Evolutionary conservation across 2,888 invertebrate genomes (phyloP), one percentile per base, ranked within the genome.

Genomic region (Cantharis rufa): DNA sequence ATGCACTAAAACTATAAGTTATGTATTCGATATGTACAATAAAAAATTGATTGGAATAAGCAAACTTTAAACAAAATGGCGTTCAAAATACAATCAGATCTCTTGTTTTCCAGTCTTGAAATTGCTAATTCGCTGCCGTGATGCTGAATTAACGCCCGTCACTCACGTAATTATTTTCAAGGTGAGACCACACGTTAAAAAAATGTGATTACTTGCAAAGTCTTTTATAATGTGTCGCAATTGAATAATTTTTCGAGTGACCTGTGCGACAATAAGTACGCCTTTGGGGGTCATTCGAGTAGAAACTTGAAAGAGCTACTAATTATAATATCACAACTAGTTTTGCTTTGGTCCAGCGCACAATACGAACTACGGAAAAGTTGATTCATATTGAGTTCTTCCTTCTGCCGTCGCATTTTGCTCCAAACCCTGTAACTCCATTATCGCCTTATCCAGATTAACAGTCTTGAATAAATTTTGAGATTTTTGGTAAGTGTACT

Each of bases 361-460:
- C 48, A 48, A 48, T 48, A 48, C 48, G 48, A 48, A 21, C 72
- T 76, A 77, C 28, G 77, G 75, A 48, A 74, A 76, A 78, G 80
- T 75, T 10, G 82, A 79, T 61, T 81, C 73, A 24, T 79, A 77
- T 61, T 77, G 76, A 66, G 80, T 81, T 77, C 84, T 83, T 15
- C 84, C 84, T 76, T 87, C 87, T 2, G 87, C 86, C 7, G 88
- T 89, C n/a, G 86, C 84, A 80, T 89, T 89, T 77, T 86, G 87
- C 81, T 89, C 88, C 69, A 88, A 83, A 75, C 86, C 85, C 75
- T 81, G 84, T 64, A 89, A 81, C 70, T 87, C 82, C 16, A 83
- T 84, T 15, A 85, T 82, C 4, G 89, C 88, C 69, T 83, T 84
- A 48, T 82, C 83, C 61, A 88, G 80, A 68, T 85, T 81, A n/a